Evolutionary conservation across 2,113 vertebrate species (phyloP), one percentile per base, ranked within the genome.

Genomic region (Phoxinus phoxinus): DNA sequence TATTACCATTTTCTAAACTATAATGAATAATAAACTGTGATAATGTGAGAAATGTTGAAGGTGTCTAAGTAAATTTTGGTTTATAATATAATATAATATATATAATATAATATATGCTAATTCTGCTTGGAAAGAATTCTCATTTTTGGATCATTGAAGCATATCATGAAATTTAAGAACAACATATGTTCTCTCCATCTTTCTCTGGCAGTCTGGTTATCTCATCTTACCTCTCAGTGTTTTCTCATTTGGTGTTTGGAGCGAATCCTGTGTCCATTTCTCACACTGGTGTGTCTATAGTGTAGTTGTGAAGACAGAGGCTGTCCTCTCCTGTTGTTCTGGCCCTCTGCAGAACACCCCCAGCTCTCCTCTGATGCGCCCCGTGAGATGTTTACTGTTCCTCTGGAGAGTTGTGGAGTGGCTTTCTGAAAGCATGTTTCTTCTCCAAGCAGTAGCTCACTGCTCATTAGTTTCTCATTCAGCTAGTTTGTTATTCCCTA

Each of bases 231-330:
- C 51, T 15, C 21, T 80, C 78, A 81, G 76, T 81, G 65, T 48
- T 41, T 59, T 69, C 58, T 84, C 37, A 72, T 86, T 86, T 84
- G 87, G 81, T 72, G 82, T 76, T 84, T 82, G 59, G 27, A 86
- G 25, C 69, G 71, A 63, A 41, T 41, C 9, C 15, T 27, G 30
- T 71, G 25, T 32, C 21, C 32, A n/a, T n/a, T 41, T 41, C 35
- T 72, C 69, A 41, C 19, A n/a, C 27, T 32, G 51, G 48, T 23
- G 6, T 84, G 58, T 81, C 17, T 84, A 73, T 51, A 35, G 84
- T 88, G 46, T 63, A 27, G 30, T 13, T 63, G 27, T 30, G 44
- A 35, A 81, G 37, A 82, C 61, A 63, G 65, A 51, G 76, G 32
- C 59, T 81, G 44, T 83, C 58, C 80, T 46, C 80, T 69, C 41